Evolutionary conservation across 2,113 vertebrate species (phyloP), one percentile per base, ranked within the genome.

Genomic region (Lepisosteus osseus): DNA sequence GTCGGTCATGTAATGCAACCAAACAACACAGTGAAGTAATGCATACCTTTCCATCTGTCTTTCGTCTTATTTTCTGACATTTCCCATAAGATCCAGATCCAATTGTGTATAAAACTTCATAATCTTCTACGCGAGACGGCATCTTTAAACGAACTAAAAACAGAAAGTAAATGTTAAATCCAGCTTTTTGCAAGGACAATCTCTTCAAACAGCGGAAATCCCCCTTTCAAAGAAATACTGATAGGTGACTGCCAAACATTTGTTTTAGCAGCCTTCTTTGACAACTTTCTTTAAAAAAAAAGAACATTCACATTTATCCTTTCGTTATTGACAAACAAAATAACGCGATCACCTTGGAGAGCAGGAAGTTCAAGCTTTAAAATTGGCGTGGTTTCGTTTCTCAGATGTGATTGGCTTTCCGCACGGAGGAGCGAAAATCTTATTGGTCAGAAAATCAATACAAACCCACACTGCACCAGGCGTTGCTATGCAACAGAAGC

Each of bases 11-110:
- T 11, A 51, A 9, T 51, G 47, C 57, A 65, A 2, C 17, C 3
- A 59, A n/a, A n/a, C 14, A n/a, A 68, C 29, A n/a, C 54, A 67
- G 41, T 42, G 15, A 4, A 55, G 12, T 40, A 40, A 9, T 68
- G 78, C 85, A 90, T 79, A 98, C 97, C 92, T 96, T 99, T 70
- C 92, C 93, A 44, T 99, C 96, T 2, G 87, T 89, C 77, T 89
- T 97, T 64, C 96, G 87, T 64, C 87, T 91, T 78, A 99, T 93
- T 87, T 98, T 99, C 82, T 96, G 95, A 76, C 97, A 99, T 76
- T 80, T 93, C 55, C 97, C 97, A 9, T 96, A 99, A 1, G 97
- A 99, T 0, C 97, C 96, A 0, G 93, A 82, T 1, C 95, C 97
- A 51, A 99, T 99, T 0, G 95, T 95, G 71, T 87, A 75, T 80